A percentile compares a stretch with the other conserved stretches of the same genome.
Evolutionary conservation across 1,140 invertebrate species (phyloP).

Genomic region (Aporrectodea caliginosa): DNA sequence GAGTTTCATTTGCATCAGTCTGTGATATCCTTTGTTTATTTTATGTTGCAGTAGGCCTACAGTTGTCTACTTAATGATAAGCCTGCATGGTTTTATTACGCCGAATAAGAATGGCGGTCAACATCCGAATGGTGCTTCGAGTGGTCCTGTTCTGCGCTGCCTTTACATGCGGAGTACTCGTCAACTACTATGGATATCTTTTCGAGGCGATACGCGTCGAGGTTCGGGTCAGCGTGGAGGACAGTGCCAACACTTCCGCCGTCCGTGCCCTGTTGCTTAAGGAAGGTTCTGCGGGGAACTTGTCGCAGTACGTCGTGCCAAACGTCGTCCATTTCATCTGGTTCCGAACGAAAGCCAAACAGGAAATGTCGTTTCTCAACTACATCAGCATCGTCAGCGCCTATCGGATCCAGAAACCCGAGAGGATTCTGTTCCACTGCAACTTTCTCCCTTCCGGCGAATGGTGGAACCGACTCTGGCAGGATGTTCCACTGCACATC

Average conservation of each 20-base stretch:
- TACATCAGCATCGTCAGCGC: conserved; percentile 21
- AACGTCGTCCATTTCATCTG: conserved; percentile 28
- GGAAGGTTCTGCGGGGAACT: not conserved
- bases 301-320: conserved; percentile 1
- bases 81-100: too few relatives aligned
- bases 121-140: too few relatives aligned
- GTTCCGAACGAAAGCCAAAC: conserved; percentile 17
- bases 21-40: too few relatives aligned
- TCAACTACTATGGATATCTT: conserved; percentile 15
- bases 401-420: conserved; percentile 13
- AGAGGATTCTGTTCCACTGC: conserved; percentile 22
- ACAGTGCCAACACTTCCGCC: not conserved
- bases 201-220: conserved; percentile 18
- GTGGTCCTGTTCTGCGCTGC: too few relatives aligned
- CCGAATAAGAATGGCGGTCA: too few relatives aligned
- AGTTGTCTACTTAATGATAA: too few relatives aligned
- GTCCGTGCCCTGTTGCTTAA: not conserved
- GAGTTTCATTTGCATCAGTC: too few relatives aligned
- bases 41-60: too few relatives aligned
- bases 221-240: not conserved
- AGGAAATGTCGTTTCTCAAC: conserved; percentile 20
- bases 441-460: conserved; percentile 16
- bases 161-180: conserved; percentile 4
- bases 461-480: conserved; percentile 24
- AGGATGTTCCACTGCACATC: conserved; percentile 8